Evolutionary conservation across 2,888 invertebrate species (phyloP).

Genomic region (Pristionchus exspectatus): DNA sequence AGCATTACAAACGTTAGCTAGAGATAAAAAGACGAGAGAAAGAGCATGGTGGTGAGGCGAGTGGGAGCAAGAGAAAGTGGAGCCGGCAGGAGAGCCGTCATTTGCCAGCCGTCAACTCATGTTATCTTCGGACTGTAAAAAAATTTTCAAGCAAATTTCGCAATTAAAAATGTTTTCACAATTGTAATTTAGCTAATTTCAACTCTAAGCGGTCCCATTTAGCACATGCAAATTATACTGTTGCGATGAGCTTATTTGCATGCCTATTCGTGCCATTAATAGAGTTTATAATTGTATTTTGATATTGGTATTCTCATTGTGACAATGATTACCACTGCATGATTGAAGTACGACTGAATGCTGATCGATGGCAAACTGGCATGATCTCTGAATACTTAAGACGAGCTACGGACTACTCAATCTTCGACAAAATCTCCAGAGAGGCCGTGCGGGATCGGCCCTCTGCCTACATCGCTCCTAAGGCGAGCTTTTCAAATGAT

Average conservation of each 20-base stretch:
- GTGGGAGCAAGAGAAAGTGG: neutral
- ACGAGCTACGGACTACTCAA: neutral
- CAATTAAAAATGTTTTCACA: neutral
- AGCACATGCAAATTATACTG: neutral
- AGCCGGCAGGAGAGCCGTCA: neutral
- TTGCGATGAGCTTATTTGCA: neutral
- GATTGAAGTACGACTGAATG: neutral
- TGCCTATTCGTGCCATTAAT: neutral
- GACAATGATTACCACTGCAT: neutral
- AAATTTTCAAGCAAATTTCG: neutral
- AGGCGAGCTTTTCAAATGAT: neutral
- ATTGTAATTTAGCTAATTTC: neutral
- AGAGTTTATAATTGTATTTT: no score
- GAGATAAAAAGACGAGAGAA: neutral
- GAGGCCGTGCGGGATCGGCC: neutral
- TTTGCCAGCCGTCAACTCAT: neutral
- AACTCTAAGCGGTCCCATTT: neutral
- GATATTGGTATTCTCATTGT: neutral
- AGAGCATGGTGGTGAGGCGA: conserved; percentile 13
- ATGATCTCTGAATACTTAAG: neutral
- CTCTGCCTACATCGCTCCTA: neutral
- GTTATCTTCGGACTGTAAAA: neutral
- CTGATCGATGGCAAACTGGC: neutral
- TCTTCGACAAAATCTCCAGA: neutral
- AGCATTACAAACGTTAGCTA: neutral